Conservation (phyloP, 2,888 invertebrate species). For the Leptura quadrifasciata region DNA sequence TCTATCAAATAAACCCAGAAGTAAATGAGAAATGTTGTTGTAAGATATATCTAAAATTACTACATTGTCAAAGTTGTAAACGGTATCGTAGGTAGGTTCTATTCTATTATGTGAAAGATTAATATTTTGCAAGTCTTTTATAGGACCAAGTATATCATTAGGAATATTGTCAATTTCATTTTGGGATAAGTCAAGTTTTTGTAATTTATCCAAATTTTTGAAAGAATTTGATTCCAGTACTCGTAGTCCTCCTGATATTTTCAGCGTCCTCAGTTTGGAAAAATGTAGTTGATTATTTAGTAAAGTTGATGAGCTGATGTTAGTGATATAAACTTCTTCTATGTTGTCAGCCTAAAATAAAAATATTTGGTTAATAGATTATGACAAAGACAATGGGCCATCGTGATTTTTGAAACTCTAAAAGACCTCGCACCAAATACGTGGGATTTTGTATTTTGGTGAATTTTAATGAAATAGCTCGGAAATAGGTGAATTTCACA, state of each 20-base stretch:
- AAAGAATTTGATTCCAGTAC: slow-evolving; percentile 2
- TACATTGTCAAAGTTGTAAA: slow-evolving; percentile 12
- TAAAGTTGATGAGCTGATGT: background rate
- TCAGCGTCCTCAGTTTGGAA: background rate
- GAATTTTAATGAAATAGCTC: no score
- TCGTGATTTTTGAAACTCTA: no score
- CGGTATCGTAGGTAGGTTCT: background rate
- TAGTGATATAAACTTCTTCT: slow-evolving; percentile 3
- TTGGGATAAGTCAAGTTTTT: slow-evolving; percentile 6
- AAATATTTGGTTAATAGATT: background rate
- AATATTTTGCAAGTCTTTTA: slow-evolving; percentile 7
- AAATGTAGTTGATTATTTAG: background rate
- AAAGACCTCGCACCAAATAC: no score
- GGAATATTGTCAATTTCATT: slow-evolving; percentile 15
- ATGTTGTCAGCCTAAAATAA: background rate
- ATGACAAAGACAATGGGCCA: background rate
- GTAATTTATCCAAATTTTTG: slow-evolving; percentile 4
- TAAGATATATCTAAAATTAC: slow-evolving; percentile 11
- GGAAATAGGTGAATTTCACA: no score
- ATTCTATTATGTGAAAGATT: slow-evolving; percentile 9
- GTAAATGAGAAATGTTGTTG: slow-evolving; percentile 12
- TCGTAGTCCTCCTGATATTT: slow-evolving; percentile 9
- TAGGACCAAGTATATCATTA: background rate
- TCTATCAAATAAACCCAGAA: background rate
- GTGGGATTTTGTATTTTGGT: no score